These are phyloP conservation scores for Pogonocherus hispidulus DNA, from an alignment of 2,888 invertebrate genomes.

Conservation along the genomic window DNA sequence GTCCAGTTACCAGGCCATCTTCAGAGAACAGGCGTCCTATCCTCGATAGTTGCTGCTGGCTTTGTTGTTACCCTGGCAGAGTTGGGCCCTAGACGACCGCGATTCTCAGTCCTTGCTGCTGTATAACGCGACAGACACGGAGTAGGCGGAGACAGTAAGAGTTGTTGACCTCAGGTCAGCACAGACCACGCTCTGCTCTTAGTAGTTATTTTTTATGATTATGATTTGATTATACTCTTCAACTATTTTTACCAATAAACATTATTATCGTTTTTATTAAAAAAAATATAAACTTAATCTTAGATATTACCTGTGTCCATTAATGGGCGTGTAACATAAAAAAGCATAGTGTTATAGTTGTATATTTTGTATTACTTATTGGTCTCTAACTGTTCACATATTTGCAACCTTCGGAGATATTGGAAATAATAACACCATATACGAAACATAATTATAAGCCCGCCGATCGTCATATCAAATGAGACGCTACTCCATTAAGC, in stretches of 20 bases:
- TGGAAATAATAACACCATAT: too few relatives aligned
- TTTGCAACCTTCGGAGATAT: too few relatives aligned
- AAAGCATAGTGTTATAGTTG: too few relatives aligned
- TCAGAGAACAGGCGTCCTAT: slow-evolving; percentile 41
- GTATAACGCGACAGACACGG: slow-evolving; percentile 64
- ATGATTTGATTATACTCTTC: slow-evolving; percentile 60
- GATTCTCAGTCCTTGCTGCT: slow-evolving; percentile 56
- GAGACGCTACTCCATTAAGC: too few relatives aligned
- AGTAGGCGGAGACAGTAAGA: slow-evolving; percentile 69
- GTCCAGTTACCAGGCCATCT: slow-evolving; percentile 47
- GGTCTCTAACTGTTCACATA: too few relatives aligned
- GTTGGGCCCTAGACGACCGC: slow-evolving; percentile 45
- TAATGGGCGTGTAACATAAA: too few relatives aligned
- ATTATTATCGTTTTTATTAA: too few relatives aligned
- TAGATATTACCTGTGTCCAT: too few relatives aligned
- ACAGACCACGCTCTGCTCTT: slow-evolving; percentile 64
- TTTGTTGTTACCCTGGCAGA: slow-evolving; percentile 44
- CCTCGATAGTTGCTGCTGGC: slow-evolving; percentile 33
- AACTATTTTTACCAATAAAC: slow-evolving; percentile 16
- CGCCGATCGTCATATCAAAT: too few relatives aligned
- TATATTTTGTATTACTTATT: too few relatives aligned
- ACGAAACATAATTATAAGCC: too few relatives aligned
- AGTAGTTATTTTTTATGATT: slow-evolving; percentile 64
- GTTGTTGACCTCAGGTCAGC: slow-evolving; percentile 70
- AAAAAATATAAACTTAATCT: too few relatives aligned